Evolutionary conservation across 64 coral and sea anemone species (phyloP), one percentile per base, ranked within the genome.

Genomic region (Actinia equina): DNA sequence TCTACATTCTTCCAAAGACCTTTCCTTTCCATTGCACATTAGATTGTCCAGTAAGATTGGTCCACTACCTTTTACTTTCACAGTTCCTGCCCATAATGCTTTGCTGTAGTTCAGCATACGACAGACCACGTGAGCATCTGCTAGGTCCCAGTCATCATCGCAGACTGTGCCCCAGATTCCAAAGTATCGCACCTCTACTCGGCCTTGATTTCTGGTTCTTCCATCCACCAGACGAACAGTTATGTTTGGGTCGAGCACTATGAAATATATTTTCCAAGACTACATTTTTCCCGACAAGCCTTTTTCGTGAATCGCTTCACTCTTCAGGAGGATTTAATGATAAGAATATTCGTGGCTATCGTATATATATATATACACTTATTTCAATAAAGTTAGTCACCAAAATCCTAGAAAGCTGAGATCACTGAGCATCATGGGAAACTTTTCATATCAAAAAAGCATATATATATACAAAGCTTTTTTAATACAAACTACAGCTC

Each of bases 91-190:
- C 62, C 62, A 65, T 80, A 65, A 85, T 90, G 77, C 77, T 79
- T 44, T 41, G 44, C 44, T 79, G 77, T 79, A 91, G 58, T 83
- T 83, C 22, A 91, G 14, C 89, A 86, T 91, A n/a, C 86, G 85
- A 45, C 89, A 91, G 46, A 81, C 70, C 27, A 91, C 84, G 64
- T 91, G 23, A 15, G 63, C 83, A 46, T 80, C 83, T 91, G 51
- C 63, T 23, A 76, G 26, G 20, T 80, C 83, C 83, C 89, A 86
- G 17, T 67, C 53, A 18, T 86, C 61, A 13, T 80, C 22, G 80
- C 84, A 91, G 25, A 91, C 59, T 86, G 89, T 86, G 13, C 89
- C 84, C 89, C 89, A 91, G 42, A 60, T 79, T 43, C 89, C 84
- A 26, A 77, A 84, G 27, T 91, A 86, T 59, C 62, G 27, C 17